phyloP scores from a whole-genome alignment of 2,113 vertebrate species.

The Alouatta palliata region DNA sequence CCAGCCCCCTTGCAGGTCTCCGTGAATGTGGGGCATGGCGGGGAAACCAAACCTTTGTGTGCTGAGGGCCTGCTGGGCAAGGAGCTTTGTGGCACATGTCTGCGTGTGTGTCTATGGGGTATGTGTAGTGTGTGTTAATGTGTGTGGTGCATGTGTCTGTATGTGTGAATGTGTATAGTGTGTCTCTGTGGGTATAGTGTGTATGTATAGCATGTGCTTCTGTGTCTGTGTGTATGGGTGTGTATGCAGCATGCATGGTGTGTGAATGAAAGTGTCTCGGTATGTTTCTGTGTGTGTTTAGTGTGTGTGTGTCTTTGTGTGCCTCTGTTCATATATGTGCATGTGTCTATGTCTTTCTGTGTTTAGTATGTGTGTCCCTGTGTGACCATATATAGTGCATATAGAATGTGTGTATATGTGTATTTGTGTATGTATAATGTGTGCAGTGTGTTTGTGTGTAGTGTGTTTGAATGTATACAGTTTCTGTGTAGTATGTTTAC shows the following conservation, averaged over 20 bases:
- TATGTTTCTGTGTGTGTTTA: background rate
- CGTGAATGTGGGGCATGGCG: fast-evolving
- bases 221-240: background rate
- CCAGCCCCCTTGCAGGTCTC: fast-evolving
- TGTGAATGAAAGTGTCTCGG: background rate
- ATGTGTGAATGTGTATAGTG: background rate
- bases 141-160: background rate
- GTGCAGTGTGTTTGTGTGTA: background rate
- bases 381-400: no score
- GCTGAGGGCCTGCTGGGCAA: fast-evolving
- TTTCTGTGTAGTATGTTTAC: no score
- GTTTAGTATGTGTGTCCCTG: no score
- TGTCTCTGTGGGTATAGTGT: background rate
- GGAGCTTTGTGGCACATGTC: background rate
- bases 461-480: no score
- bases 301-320: background rate
- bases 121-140: background rate
- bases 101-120: background rate
- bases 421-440: background rate
- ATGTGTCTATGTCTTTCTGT: background rate
- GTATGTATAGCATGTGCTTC: background rate
- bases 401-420: no score
- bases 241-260: background rate
- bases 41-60: fast-evolving
- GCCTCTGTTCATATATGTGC: background rate